These are phyloP conservation scores for Ceriagrion tenellum DNA, from an alignment of 2,888 invertebrate genomes.

Conservation along the genomic window DNA sequence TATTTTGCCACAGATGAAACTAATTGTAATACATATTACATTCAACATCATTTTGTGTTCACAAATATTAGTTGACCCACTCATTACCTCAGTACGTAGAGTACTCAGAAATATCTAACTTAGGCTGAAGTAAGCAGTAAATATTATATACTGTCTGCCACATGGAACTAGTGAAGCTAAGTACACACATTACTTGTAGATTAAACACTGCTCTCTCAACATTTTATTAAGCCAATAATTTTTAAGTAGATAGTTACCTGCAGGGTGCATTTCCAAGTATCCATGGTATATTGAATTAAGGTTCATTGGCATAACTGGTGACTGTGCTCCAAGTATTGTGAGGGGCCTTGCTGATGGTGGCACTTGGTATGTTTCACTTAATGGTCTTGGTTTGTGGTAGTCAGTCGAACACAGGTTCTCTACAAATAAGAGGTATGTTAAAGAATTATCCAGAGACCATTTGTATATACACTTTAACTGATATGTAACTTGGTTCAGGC, in stretches of 20 bases:
- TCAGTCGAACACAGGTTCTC: slow-evolving; percentile 74
- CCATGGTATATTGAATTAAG: slow-evolving; percentile 74
- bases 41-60: too few relatives aligned
- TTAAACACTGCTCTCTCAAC: too few relatives aligned
- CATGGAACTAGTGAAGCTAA: too few relatives aligned
- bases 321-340: slow-evolving; percentile 74
- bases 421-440: neutral
- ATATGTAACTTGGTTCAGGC: neutral
- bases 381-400: slow-evolving; percentile 78
- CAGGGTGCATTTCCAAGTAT: slow-evolving; percentile 79
- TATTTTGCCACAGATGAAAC: too few relatives aligned
- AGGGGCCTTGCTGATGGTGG: slow-evolving; percentile 79
- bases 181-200: too few relatives aligned
- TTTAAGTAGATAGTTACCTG: slow-evolving; percentile 75
- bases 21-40: too few relatives aligned
- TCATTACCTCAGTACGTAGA: too few relatives aligned
- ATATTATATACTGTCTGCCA: too few relatives aligned
- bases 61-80: too few relatives aligned
- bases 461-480: neutral
- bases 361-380: slow-evolving; percentile 79
- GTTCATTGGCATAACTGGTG: slow-evolving; percentile 71
- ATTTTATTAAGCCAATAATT: neutral
- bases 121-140: too few relatives aligned
- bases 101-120: too few relatives aligned
- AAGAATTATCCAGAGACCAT: neutral